A percentile compares a stretch with the other conserved stretches of the same genome.
Conservation (phyloP, 2,888 invertebrate species). For the Oxystoma pomonae region DNA sequence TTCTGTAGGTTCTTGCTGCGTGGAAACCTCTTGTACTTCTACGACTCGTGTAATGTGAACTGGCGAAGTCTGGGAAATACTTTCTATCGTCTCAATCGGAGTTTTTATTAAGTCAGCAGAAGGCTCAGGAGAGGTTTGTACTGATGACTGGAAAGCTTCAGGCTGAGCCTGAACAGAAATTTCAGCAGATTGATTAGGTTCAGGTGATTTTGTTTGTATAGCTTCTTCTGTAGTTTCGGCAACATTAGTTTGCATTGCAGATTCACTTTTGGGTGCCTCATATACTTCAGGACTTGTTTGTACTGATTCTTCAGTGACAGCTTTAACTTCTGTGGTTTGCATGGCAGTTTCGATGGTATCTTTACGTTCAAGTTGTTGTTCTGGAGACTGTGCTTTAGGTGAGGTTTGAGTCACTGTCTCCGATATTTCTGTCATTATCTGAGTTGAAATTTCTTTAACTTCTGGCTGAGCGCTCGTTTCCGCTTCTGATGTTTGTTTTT, state of each 20-base stretch:
- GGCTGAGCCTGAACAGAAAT: constrained; percentile 34
- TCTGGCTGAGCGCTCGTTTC: constrained; percentile 44
- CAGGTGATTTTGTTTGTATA: constrained; percentile 48
- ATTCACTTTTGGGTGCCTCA: constrained; percentile 37
- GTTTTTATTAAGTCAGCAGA: not conserved
- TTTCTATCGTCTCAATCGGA: constrained; percentile 40
- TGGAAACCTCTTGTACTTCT: constrained; percentile 11
- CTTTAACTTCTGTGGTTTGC: constrained; percentile 44
- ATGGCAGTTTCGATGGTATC: constrained; percentile 45
- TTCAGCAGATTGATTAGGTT: constrained; percentile 35
- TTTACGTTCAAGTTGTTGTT: constrained; percentile 29
- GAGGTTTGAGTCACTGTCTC: constrained; percentile 51
- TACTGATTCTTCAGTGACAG: constrained; percentile 38
- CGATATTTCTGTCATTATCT: constrained; percentile 43
- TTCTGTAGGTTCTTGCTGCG: constrained; percentile 2
- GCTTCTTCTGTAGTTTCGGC: constrained; percentile 39
- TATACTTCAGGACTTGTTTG: constrained; percentile 39
- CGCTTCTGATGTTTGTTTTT: constrained; percentile 31
- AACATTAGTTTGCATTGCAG: constrained; percentile 42
- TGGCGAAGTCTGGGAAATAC: constrained; percentile 58
- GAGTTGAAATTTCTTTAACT: constrained; percentile 46
- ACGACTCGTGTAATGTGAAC: constrained; percentile 36
- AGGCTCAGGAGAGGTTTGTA: constrained; percentile 54
- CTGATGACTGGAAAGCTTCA: constrained; percentile 40
- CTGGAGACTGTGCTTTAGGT: constrained; percentile 30